Evolutionary conservation across 2,113 vertebrate genomes (phyloP).

Genomic region (Chaetorhynchus papuensis): DNA sequence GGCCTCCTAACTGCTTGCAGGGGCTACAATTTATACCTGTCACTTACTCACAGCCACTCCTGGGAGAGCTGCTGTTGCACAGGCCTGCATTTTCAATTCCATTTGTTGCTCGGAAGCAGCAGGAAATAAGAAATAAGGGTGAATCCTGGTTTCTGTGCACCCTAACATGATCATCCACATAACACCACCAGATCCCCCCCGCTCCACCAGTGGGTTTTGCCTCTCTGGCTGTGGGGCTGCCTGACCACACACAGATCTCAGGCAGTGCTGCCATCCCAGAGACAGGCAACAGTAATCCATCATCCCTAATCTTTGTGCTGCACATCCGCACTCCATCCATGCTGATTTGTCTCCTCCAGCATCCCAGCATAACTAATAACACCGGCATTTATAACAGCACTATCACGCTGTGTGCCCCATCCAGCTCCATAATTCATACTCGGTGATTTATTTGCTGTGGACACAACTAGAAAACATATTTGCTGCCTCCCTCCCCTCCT

Average conservation of each 20-base stretch:
- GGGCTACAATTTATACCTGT: conserved; percentile 26
- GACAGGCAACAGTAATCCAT: background rate
- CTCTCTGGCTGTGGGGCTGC: background rate
- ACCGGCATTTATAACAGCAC: background rate
- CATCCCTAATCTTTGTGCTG: conserved; percentile 35
- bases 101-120: background rate
- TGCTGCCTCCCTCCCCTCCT: background rate
- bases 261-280: background rate
- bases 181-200: accelerated
- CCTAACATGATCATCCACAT: accelerated
- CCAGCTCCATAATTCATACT: background rate
- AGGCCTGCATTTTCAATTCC: background rate
- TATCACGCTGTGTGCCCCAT: background rate
- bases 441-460: background rate
- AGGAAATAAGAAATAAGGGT: background rate
- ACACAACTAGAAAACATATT: background rate
- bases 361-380: background rate
- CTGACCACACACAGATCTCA: background rate
- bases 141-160: background rate
- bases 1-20: background rate
- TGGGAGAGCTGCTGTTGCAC: background rate
- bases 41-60: background rate
- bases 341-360: conserved; percentile 19
- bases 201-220: background rate
- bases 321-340: background rate